These are phyloP conservation scores for Helicorthomorpha holstii DNA, from an alignment of 1,140 invertebrate species.

Conservation along the genomic window DNA sequence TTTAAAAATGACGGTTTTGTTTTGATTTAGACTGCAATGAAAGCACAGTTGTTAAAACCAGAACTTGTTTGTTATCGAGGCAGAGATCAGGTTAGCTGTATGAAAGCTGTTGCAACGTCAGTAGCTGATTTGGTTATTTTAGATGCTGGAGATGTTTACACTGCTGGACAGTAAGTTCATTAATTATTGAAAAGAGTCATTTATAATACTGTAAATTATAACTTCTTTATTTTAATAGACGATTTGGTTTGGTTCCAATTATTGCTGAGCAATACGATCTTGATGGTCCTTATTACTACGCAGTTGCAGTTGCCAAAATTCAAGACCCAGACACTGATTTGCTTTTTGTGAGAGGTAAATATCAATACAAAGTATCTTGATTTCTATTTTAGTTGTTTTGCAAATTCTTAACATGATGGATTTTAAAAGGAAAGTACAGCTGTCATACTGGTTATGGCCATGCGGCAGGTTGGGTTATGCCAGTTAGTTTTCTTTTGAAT, in stretches of 20 bases:
- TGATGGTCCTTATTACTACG: conserved; percentile 71
- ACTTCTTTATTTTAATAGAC: conserved; percentile 20
- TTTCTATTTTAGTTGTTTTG: conserved; percentile 19
- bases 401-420: conserved; percentile 16
- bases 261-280: conserved; percentile 79
- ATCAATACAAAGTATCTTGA: conserved; percentile 17
- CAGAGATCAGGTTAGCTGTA: conserved; percentile 72
- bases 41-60: conserved; percentile 72
- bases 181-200: not conserved
- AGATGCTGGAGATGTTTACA: conserved; percentile 87
- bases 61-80: conserved; percentile 70
- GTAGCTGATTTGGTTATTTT: conserved; percentile 71
- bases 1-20: conserved; percentile 5
- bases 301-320: conserved; percentile 81
- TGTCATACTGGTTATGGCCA: conserved; percentile 83
- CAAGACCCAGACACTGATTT: conserved; percentile 69
- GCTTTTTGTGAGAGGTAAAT: conserved; percentile 59
- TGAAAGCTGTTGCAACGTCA: conserved; percentile 48
- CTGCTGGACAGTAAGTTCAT: conserved; percentile 43
- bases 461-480: conserved; percentile 90
- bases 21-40: conserved; percentile 51
- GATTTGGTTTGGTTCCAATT: conserved; percentile 63
- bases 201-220: not conserved
- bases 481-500: conserved; percentile 76
- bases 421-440: conserved; percentile 45